These are phyloP conservation scores for Lycodopsis pacificus DNA, from an alignment of 2,797 vertebrate species.

Conservation along the genomic window DNA sequence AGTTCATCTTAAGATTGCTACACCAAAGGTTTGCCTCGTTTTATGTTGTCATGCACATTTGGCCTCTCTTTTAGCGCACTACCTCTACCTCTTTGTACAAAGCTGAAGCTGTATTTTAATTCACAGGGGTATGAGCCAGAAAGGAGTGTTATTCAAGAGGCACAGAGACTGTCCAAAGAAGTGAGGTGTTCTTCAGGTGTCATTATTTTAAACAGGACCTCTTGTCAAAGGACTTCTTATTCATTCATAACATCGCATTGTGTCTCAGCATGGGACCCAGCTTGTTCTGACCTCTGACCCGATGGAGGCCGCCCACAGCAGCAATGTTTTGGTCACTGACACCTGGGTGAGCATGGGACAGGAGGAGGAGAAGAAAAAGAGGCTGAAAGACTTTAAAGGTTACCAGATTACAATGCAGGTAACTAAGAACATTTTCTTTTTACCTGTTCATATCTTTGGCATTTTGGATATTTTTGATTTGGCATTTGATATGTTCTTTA, in stretches of 20 bases:
- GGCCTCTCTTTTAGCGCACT: neutral
- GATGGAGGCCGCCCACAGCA: conserved; percentile 88
- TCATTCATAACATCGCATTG: neutral
- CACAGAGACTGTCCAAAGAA: conserved; percentile 84
- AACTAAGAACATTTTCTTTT: conserved; percentile 26
- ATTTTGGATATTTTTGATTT: neutral
- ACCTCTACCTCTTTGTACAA: neutral
- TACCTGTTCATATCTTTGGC: neutral
- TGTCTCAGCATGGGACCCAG: conserved; percentile 86
- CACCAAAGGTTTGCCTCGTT: conserved; percentile 86
- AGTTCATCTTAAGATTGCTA: conserved; percentile 89
- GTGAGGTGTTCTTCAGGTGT: conserved; percentile 46
- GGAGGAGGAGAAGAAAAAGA: conserved; percentile 91
- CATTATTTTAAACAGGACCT: neutral
- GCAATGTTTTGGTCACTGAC: conserved; percentile 93
- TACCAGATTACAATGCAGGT: conserved; percentile 97
- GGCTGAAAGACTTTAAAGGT: conserved; percentile 90
- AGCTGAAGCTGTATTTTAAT: conserved; percentile 6
- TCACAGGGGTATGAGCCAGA: conserved; percentile 93
- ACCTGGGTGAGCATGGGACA: conserved; percentile 98
- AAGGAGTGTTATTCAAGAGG: conserved; percentile 79
- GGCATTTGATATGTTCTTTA: neutral
- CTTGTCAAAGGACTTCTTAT: neutral
- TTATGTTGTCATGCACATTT: neutral
- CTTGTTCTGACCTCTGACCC: conserved; percentile 89